These are phyloP conservation scores for Phylloscopus trochilus DNA, from an alignment of 2,113 vertebrate genomes.

Conservation along the genomic window DNA sequence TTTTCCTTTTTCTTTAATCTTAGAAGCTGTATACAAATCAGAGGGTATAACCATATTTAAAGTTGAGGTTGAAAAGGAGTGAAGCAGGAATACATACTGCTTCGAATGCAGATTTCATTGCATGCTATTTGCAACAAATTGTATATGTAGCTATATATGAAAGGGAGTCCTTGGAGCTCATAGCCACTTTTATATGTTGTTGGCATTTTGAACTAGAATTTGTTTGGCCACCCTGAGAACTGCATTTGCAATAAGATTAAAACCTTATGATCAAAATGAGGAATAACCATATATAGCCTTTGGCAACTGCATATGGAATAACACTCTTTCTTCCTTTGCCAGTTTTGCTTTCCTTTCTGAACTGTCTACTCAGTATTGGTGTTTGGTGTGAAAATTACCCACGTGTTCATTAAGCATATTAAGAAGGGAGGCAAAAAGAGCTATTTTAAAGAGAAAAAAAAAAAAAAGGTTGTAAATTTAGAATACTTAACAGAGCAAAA, in stretches of 20 bases:
- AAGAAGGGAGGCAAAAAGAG: background rate
- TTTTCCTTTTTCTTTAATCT: constrained; percentile 32
- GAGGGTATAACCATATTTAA: background rate
- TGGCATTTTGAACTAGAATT: constrained; percentile 25
- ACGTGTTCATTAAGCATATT: background rate
- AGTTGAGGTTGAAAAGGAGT: constrained; percentile 17
- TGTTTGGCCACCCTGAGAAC: constrained; percentile 22
- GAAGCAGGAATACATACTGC: background rate
- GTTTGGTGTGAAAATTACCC: background rate
- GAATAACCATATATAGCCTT: constrained; percentile 7
- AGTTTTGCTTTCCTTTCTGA: constrained; percentile 19
- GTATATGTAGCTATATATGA: background rate
- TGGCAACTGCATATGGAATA: background rate
- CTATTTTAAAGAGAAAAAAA: background rate
- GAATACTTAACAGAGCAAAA: background rate
- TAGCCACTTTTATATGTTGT: background rate
- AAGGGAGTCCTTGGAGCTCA: background rate
- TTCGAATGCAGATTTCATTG: constrained; percentile 37
- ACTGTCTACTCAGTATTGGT: background rate
- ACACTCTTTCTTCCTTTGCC: constrained; percentile 32
- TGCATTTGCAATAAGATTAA: constrained; percentile 12
- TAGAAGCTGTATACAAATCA: background rate
- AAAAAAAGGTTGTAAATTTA: background rate
- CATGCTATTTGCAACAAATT: constrained; percentile 23
- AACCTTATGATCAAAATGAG: constrained; percentile 14